phyloP scores from a whole-genome alignment of 2,113 vertebrate species.

The Antechinus stuartii region DNA sequence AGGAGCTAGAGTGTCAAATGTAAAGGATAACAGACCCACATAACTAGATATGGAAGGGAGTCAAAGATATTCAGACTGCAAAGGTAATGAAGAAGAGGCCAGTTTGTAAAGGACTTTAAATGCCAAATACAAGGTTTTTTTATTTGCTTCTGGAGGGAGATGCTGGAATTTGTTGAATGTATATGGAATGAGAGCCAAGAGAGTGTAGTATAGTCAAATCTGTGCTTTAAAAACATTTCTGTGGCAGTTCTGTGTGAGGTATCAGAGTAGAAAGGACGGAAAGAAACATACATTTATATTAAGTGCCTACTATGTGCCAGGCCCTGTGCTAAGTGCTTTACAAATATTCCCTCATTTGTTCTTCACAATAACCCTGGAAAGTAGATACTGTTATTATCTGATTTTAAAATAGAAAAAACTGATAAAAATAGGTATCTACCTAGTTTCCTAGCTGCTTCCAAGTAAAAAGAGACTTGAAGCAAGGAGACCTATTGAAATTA shows the following conservation, averaged over 20 bases:
- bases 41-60: neutral
- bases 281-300: neutral
- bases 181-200: neutral
- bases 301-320: neutral
- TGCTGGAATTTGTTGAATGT: neutral
- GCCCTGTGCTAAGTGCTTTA: neutral
- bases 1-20: neutral
- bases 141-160: neutral
- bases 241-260: neutral
- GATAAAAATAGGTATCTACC: neutral
- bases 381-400: neutral
- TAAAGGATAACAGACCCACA: neutral
- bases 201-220: neutral
- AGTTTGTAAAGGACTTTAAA: neutral
- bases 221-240: neutral
- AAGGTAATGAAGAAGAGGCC: neutral
- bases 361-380: neutral
- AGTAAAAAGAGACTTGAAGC: neutral
- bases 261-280: neutral
- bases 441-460: neutral
- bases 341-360: neutral
- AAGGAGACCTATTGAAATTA: neutral
- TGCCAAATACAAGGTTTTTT: neutral
- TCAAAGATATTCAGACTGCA: neutral
- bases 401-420: neutral